A percentile compares a stretch with the other conserved stretches of the same genome.
Evolutionary conservation across 2,888 invertebrate species (phyloP).

Genomic region (Dione vanillae): DNA sequence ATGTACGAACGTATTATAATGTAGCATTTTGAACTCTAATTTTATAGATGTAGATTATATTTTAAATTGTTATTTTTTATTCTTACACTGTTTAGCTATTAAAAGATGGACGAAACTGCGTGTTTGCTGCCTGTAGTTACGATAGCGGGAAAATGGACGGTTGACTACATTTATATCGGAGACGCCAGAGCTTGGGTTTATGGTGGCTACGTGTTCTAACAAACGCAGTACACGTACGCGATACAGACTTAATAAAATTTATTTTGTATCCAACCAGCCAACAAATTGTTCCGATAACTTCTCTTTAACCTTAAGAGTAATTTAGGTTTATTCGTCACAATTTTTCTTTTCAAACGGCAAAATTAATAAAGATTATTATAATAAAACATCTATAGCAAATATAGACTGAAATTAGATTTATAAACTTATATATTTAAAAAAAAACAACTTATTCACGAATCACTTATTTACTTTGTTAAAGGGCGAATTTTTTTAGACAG

Average conservation of each 20-base stretch:
- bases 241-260: conserved; percentile 74
- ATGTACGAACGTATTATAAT: conserved; percentile 23
- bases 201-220: conserved; percentile 71
- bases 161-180: conserved; percentile 82
- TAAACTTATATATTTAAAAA: too few species aligned
- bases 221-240: conserved; percentile 71
- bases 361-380: too few species aligned
- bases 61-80: conserved; percentile 25
- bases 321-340: too few species aligned
- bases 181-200: conserved; percentile 74
- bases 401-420: too few species aligned
- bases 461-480: too few species aligned
- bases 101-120: conserved; percentile 62
- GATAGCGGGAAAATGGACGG: conserved; percentile 82
- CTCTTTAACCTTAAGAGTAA: neutral
- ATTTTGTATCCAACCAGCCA: conserved; percentile 57
- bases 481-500: too few species aligned
- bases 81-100: conserved; percentile 50
- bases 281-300: conserved; percentile 6
- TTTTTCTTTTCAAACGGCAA: too few species aligned
- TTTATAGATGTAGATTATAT: neutral
- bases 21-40: conserved; percentile 49
- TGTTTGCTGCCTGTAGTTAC: conserved; percentile 73
- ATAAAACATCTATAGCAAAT: too few species aligned
- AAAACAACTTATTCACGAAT: too few species aligned